These are phyloP conservation scores for Heliocidaris erythrogramma DNA, from an alignment of 35 echinoderm and acorn worm species.

Conservation along the genomic window DNA sequence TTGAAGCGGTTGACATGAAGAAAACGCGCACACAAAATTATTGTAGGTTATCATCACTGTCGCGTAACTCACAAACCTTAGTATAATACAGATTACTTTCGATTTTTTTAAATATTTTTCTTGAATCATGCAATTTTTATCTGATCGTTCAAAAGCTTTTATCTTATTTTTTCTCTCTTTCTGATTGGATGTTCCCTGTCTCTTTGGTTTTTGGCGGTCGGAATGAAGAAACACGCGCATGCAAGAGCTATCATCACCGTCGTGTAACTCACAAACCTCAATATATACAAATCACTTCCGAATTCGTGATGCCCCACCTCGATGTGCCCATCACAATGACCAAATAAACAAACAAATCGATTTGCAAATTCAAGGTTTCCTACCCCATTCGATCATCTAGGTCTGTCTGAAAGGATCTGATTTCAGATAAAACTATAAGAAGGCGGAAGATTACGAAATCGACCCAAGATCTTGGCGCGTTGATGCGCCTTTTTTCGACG, in stretches of 20 bases:
- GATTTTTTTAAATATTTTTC: not conserved
- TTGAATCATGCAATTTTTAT: too few species aligned
- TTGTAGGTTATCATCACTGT: not conserved
- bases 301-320: slow-evolving; percentile 18
- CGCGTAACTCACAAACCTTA: not conserved
- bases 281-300: slow-evolving; percentile 45
- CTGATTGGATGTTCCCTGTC: too few species aligned
- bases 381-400: not conserved
- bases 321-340: not conserved
- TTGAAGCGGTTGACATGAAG: not conserved
- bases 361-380: not conserved
- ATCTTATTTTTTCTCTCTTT: too few species aligned
- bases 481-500: not conserved
- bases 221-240: not conserved
- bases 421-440: slow-evolving; percentile 19
- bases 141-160: too few species aligned
- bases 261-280: slow-evolving; percentile 4
- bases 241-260: not conserved
- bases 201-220: too few species aligned
- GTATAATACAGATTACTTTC: slow-evolving; percentile 26
- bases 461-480: not conserved
- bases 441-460: not conserved
- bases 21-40: not conserved
- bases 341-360: slow-evolving; percentile 30
- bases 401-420: not conserved